These are phyloP conservation scores for Pungitius pungitius DNA, from an alignment of 2,113 vertebrate genomes.

Conservation along the genomic window DNA sequence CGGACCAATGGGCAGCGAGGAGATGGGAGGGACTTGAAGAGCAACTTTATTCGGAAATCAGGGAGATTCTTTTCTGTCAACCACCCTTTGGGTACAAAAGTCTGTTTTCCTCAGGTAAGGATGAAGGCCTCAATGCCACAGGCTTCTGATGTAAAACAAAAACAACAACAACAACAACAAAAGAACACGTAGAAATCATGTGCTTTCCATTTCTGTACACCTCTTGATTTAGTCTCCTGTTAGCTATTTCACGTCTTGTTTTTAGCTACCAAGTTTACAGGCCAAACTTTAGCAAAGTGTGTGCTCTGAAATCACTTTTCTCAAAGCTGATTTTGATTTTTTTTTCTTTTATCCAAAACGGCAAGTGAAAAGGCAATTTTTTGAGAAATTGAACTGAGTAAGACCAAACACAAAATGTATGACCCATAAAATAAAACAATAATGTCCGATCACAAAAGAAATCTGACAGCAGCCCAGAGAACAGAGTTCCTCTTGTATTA, in stretches of 20 bases:
- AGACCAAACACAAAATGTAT: slow-evolving; percentile 55
- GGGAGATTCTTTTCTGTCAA: slow-evolving; percentile 52
- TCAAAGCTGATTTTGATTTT: slow-evolving; percentile 19
- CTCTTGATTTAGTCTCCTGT: slow-evolving; percentile 64
- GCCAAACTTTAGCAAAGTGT: slow-evolving; percentile 59
- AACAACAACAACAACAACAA: slow-evolving; percentile 11
- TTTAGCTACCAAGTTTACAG: slow-evolving; percentile 66
- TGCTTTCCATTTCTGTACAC: slow-evolving; percentile 78
- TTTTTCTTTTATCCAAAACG: slow-evolving; percentile 44
- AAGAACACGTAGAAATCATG: slow-evolving; percentile 66
- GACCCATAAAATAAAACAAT: slow-evolving; percentile 54
- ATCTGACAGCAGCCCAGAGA: slow-evolving; percentile 76
- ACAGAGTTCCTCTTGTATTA: slow-evolving; percentile 78
- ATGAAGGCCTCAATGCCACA: slow-evolving; percentile 79
- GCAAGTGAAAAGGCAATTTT: slow-evolving; percentile 69
- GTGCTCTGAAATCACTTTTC: slow-evolving; percentile 61
- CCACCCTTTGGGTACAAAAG: slow-evolving; percentile 72
- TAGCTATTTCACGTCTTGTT: slow-evolving; percentile 52
- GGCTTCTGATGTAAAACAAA: slow-evolving; percentile 65
- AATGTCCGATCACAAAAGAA: slow-evolving; percentile 58
- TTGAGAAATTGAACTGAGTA: slow-evolving; percentile 58
- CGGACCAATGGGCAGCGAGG: slow-evolving; percentile 48
- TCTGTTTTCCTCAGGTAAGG: slow-evolving; percentile 67
- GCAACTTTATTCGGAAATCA: slow-evolving; percentile 64
- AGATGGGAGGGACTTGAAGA: slow-evolving; percentile 69